A percentile compares a stretch with the other conserved stretches of the same genome.
phyloP scores from a whole-genome alignment of 2,888 invertebrate genomes.

The Spodoptera littoralis region DNA sequence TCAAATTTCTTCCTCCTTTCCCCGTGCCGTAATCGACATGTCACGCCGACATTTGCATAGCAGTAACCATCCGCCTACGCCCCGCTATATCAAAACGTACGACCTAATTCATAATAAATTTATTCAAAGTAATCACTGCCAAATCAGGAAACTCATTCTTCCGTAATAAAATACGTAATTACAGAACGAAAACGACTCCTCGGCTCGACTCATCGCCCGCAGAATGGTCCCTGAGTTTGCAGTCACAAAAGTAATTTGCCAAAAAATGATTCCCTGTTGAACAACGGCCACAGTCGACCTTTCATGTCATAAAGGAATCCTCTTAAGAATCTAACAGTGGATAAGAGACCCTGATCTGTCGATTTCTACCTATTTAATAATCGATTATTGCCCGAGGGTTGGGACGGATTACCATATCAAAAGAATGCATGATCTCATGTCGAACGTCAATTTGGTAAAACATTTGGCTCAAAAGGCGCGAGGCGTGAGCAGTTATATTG shows the following conservation, averaged over 20 bases:
- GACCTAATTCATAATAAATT: slow-evolving; percentile 25
- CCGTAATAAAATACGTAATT: slow-evolving; percentile 26
- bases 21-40: slow-evolving; percentile 13
- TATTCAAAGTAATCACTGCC: slow-evolving; percentile 20
- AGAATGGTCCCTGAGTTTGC: slow-evolving; percentile 23
- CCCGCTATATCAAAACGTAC: slow-evolving; percentile 9
- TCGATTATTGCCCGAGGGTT: slow-evolving; percentile 82
- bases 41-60: slow-evolving; percentile 27
- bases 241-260: slow-evolving; percentile 45
- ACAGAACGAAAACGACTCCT: slow-evolving; percentile 25
- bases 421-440: slow-evolving; percentile 82
- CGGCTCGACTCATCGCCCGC: slow-evolving; percentile 16
- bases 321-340: slow-evolving; percentile 73
- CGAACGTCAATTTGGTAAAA: slow-evolving; percentile 81
- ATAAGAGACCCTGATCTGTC: slow-evolving; percentile 74
- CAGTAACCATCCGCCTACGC: slow-evolving; percentile 10
- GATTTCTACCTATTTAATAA: slow-evolving; percentile 85
- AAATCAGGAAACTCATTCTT: slow-evolving; percentile 10
- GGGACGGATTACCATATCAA: slow-evolving; percentile 85
- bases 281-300: slow-evolving; percentile 68
- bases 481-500: slow-evolving; percentile 69
- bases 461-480: slow-evolving; percentile 73
- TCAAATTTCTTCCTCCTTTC: slow-evolving; percentile 18
- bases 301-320: slow-evolving; percentile 75
- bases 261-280: slow-evolving; percentile 55